These are phyloP conservation scores for Leucophenga maculata DNA, from an alignment of 2,888 invertebrate species.

Conservation along the genomic window DNA sequence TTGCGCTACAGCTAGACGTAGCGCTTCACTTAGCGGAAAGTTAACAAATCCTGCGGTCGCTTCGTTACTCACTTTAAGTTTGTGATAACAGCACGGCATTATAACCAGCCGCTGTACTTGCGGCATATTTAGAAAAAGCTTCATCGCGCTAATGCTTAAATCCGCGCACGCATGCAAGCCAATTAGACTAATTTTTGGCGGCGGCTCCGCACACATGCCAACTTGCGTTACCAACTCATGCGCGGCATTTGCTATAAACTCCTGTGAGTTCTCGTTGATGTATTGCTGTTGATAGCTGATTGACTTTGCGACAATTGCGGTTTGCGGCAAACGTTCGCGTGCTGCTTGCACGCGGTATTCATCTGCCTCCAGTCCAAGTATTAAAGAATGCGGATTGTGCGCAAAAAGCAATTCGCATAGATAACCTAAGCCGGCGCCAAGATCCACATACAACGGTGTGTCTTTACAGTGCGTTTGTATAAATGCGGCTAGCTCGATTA, in stretches of 20 bases:
- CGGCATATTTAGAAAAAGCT: constrained; percentile 77
- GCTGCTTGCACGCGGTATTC: constrained; percentile 75
- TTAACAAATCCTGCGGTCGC: constrained; percentile 73
- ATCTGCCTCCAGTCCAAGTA: constrained; percentile 81
- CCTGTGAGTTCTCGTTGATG: constrained; percentile 74
- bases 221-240: constrained; percentile 58
- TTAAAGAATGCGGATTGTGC: constrained; percentile 74
- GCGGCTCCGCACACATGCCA: neutral
- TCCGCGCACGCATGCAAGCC: constrained; percentile 88
- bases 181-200: constrained; percentile 68
- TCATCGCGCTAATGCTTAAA: constrained; percentile 79
- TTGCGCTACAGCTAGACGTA: constrained; percentile 71
- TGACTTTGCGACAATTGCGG: constrained; percentile 72
- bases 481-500: constrained; percentile 76
- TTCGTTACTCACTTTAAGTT: constrained; percentile 72
- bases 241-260: constrained; percentile 69
- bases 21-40: constrained; percentile 78
- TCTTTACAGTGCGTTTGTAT: constrained; percentile 58
- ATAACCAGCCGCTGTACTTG: constrained; percentile 76
- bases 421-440: constrained; percentile 85
- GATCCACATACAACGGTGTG: constrained; percentile 77
- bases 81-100: constrained; percentile 88
- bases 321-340: constrained; percentile 74
- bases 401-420: constrained; percentile 79
- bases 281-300: constrained; percentile 77